Conservation (phyloP, 2,888 invertebrate species). For the Tortricodes alternella region DNA sequence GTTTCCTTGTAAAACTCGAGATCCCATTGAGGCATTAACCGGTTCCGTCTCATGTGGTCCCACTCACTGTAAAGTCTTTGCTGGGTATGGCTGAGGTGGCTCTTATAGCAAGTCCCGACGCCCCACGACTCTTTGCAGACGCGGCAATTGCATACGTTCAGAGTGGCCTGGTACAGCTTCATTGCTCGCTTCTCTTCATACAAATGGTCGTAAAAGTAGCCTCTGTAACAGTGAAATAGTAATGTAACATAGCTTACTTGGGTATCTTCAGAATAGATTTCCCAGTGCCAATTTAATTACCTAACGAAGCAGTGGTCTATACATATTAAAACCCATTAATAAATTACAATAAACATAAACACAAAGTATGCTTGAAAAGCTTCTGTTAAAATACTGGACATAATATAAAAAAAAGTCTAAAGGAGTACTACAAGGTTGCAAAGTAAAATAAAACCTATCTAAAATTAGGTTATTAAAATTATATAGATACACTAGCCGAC, state of each 20-base stretch:
- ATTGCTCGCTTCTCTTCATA: not conserved
- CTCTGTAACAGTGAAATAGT: not conserved
- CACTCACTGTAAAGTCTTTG: not conserved
- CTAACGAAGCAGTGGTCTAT: no score
- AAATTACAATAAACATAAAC: no score
- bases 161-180: conserved; percentile 2
- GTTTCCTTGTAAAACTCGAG: not conserved
- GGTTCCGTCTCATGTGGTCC: not conserved
- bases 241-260: not conserved
- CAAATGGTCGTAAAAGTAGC: not conserved
- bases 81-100: not conserved
- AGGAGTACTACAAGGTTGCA: no score
- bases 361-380: no score
- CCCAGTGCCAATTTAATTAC: no score
- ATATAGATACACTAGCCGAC: no score
- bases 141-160: conserved; percentile 15
- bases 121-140: conserved; percentile 7
- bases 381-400: no score
- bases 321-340: no score
- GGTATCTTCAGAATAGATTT: no score
- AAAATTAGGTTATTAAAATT: no score
- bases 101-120: not conserved
- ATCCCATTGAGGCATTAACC: not conserved
- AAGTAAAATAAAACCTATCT: no score
- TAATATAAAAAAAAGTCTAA: no score